These are phyloP conservation scores for Bambusicola thoracicus DNA, from an alignment of 2,113 vertebrate species.

Conservation along the genomic window DNA sequence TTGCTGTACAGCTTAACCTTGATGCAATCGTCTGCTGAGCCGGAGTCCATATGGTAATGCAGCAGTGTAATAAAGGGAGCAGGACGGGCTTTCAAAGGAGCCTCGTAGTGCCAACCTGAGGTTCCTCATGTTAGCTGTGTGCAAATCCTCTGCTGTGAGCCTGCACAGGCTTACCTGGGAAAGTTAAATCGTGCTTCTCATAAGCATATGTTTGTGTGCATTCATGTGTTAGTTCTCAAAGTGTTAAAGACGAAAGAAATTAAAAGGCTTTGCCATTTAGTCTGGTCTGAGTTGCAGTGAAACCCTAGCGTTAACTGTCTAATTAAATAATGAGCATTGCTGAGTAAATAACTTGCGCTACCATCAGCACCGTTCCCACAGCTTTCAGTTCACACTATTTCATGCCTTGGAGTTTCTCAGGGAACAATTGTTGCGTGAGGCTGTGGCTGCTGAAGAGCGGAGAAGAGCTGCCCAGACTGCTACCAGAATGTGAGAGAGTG, in stretches of 20 bases:
- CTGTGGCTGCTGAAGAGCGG: not conserved
- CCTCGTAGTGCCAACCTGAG: not conserved
- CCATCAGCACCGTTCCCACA: not conserved
- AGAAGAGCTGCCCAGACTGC: not conserved
- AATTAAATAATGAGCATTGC: not conserved
- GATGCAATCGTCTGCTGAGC: not conserved
- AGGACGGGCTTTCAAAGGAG: not conserved
- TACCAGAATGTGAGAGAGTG: accelerated
- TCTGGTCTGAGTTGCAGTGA: constrained; percentile 12
- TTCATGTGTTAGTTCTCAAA: not conserved
- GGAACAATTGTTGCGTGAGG: not conserved
- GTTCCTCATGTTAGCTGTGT: not conserved
- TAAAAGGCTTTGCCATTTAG: not conserved
- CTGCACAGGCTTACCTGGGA: not conserved
- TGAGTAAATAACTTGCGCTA: not conserved
- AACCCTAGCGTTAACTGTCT: not conserved
- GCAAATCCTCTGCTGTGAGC: not conserved
- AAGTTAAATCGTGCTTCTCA: not conserved
- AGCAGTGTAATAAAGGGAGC: not conserved
- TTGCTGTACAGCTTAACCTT: not conserved
- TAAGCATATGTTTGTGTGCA: accelerated
- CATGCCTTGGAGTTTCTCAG: not conserved
- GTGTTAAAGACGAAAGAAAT: not conserved
- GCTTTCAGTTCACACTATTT: not conserved
- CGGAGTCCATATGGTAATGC: not conserved